These are phyloP conservation scores for Barypeithes pellucidus DNA, from an alignment of 2,888 invertebrate species.

Conservation along the genomic window DNA sequence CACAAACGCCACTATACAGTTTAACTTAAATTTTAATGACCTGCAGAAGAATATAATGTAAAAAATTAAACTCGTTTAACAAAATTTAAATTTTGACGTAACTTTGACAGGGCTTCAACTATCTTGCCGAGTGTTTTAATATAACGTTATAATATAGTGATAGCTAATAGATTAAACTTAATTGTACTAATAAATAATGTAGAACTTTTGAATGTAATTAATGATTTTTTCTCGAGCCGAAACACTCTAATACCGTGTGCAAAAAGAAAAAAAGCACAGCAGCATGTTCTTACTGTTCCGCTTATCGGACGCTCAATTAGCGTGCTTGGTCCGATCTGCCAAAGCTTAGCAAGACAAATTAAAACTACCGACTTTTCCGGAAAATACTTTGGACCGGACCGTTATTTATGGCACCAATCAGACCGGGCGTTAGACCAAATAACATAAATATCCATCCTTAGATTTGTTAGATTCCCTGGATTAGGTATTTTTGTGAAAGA, in stretches of 20 bases:
- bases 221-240: neutral
- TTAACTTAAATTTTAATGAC: too few relatives aligned
- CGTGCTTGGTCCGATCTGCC: constrained; percentile 33
- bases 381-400: constrained; percentile 47
- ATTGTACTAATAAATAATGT: too few relatives aligned
- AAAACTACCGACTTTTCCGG: constrained; percentile 49
- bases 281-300: constrained; percentile 7
- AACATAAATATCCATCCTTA: constrained; percentile 66
- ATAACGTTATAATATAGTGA: too few relatives aligned
- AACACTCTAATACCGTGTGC: neutral
- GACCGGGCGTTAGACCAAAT: constrained; percentile 58
- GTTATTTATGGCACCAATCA: constrained; percentile 53
- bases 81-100: too few relatives aligned
- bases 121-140: too few relatives aligned
- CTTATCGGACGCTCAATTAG: constrained; percentile 16
- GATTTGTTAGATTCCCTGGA: constrained; percentile 59
- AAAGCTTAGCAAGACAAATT: constrained; percentile 54
- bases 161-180: too few relatives aligned
- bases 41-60: too few relatives aligned
- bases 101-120: too few relatives aligned
- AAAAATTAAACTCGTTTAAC: too few relatives aligned
- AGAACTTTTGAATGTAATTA: neutral
- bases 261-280: neutral
- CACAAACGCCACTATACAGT: too few relatives aligned
- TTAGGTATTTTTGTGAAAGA: constrained; percentile 60